Evolutionary conservation across 2,888 invertebrate genomes (phyloP).

Genomic region (Ectemnius continuus): DNA sequence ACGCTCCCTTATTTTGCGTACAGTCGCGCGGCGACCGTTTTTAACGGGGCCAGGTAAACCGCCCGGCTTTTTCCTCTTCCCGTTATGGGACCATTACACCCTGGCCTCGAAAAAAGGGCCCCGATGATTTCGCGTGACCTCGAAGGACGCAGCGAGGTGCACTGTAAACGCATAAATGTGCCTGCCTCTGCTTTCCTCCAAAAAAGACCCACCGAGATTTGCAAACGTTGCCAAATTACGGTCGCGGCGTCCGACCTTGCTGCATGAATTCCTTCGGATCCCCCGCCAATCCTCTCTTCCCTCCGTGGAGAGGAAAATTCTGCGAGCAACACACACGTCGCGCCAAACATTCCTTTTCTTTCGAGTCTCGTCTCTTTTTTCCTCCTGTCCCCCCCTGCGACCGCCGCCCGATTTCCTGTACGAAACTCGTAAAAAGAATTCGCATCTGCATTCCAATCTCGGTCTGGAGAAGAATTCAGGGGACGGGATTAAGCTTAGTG

Average conservation of each 20-base stretch:
- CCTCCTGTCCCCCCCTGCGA: background rate
- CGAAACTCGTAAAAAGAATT: slow-evolving; percentile 1
- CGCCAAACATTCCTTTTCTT: background rate
- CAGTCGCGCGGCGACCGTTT: slow-evolving; percentile 31
- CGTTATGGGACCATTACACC: slow-evolving; percentile 51
- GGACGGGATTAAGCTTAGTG: background rate
- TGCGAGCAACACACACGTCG: slow-evolving; percentile 15
- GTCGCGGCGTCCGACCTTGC: slow-evolving; percentile 64
- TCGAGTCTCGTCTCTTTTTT: background rate
- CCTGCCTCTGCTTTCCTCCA: slow-evolving; percentile 30
- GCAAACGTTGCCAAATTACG: slow-evolving; percentile 60
- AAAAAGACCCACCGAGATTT: slow-evolving; percentile 50
- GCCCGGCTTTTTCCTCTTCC: slow-evolving; percentile 53
- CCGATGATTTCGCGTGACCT: slow-evolving; percentile 49
- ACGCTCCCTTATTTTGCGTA: slow-evolving; percentile 20
- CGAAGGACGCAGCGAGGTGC: slow-evolving; percentile 43
- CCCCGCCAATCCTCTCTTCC: background rate
- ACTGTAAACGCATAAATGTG: slow-evolving; percentile 66
- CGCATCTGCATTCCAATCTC: background rate
- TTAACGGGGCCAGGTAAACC: slow-evolving; percentile 52
- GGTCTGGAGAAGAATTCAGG: background rate
- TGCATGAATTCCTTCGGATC: slow-evolving; percentile 22
- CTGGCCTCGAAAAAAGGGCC: slow-evolving; percentile 28
- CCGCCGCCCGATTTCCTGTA: background rate
- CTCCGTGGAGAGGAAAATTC: slow-evolving; percentile 18